Evolutionary conservation across 2,797 vertebrate genomes (phyloP), one percentile per base, ranked within the genome.

Genomic region (Catostomus latipinnis): DNA sequence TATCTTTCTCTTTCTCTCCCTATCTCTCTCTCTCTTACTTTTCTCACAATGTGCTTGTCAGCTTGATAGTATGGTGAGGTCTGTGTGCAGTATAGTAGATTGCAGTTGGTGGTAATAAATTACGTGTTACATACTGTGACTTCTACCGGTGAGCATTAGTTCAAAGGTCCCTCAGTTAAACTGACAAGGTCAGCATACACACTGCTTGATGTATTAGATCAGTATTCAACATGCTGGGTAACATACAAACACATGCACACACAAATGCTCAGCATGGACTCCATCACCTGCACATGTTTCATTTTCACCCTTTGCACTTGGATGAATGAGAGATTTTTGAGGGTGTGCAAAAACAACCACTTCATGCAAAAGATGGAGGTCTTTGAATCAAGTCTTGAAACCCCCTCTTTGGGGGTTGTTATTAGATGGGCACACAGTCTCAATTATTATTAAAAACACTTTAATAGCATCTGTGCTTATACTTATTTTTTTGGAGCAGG

Each of bases 391-490:
- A 3, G 63, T 63, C 56, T 60, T 12, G 12, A 72, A 72, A 73
- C 6, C 6, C 50, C 72, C 53, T 62, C 43, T 22, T 22, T 1
- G 22, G 22, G 22, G 22, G 22, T 22, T 22, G 22, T 22, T 22
- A 22, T 22, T 22, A 22, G 22, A 22, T 71, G 68, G 46, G 61
- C 78, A 68, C 11, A 52, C 77, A 34, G 1, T 82, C 83, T 74
- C 75, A 74, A 83, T 87, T 81, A 87, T 81, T 81, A 85, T 78
- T 87, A 87, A 87, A 82, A 80, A 85, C 48, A 63, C 52, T 83
- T 83, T 53, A 77, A 60, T 87, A 87, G 87, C 70, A 82, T 89
- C 62, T 81, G 14, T 10, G 76, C 53, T 62, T 74, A 74, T 82
- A 62, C 18, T 65, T 82, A 71, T 34, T 34, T 34, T 78, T 67